Evolutionary conservation across 2,888 invertebrate genomes (phyloP).

Genomic region (Tenthredo amoena): DNA sequence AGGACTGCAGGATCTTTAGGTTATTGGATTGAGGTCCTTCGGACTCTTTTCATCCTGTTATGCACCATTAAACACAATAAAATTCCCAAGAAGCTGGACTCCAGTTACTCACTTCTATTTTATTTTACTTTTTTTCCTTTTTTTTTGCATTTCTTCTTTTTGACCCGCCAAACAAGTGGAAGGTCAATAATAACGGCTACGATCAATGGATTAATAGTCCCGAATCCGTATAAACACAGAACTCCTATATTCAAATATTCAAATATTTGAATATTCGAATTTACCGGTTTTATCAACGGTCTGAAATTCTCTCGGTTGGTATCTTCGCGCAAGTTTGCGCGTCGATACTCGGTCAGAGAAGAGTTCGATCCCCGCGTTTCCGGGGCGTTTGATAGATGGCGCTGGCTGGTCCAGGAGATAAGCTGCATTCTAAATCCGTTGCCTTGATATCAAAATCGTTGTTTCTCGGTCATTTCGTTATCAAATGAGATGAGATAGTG

Average conservation of each 20-base stretch:
- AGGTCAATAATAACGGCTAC: not conserved
- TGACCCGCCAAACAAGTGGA: not conserved
- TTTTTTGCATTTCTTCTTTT: not conserved
- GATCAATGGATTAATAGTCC: not conserved
- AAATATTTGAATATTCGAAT: not conserved
- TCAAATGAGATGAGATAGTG: too few species aligned
- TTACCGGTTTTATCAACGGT: not conserved
- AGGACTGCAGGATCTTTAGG: not conserved
- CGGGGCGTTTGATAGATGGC: not conserved
- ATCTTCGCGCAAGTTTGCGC: not conserved
- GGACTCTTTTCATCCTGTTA: conserved; percentile 39
- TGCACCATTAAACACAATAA: conserved; percentile 22
- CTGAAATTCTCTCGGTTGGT: not conserved
- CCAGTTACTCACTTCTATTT: not conserved
- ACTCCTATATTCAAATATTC: not conserved
- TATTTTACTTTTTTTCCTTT: not conserved
- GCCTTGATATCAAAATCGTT: not conserved
- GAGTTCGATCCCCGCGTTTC: not conserved
- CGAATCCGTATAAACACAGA: not conserved
- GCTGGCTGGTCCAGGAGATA: not conserved
- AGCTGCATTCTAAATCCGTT: not conserved
- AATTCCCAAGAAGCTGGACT: conserved; percentile 4
- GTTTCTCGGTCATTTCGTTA: too few species aligned
- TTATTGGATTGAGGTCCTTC: conserved; percentile 38
- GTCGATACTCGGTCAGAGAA: not conserved